A percentile compares a stretch with the other conserved stretches of the same genome.
Evolutionary conservation across 1,140 invertebrate species (phyloP).

Genomic region (Drosophila miranda): DNA sequence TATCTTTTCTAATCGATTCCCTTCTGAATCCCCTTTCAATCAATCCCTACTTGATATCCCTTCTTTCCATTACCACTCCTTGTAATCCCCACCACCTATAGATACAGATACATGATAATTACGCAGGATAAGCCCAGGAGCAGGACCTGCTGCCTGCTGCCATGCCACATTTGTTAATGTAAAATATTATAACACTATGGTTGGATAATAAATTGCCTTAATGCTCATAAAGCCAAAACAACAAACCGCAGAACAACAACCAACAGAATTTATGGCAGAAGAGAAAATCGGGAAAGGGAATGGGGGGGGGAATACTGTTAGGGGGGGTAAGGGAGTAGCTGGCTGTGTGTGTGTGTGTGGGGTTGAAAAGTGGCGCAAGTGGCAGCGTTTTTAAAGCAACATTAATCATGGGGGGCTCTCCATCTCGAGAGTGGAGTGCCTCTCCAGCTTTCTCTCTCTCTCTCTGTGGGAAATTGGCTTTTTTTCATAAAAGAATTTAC

Average conservation of each 20-base stretch:
- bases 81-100: conserved; percentile 1
- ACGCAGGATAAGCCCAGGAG: conserved; percentile 29
- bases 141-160: conserved; percentile 2
- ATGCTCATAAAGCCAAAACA: conserved; percentile 61
- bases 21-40: no score
- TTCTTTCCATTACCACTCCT: neutral
- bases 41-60: no score
- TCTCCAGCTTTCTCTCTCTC: neutral
- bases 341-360: conserved; percentile 9
- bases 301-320: no score
- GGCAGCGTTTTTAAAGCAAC: conserved; percentile 70
- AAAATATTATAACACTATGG: conserved; percentile 69
- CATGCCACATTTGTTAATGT: conserved; percentile 66
- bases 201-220: conserved; percentile 69
- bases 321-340: neutral
- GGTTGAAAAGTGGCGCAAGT: conserved; percentile 60
- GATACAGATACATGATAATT: conserved; percentile 43
- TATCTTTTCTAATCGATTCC: no score
- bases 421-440: conserved; percentile 25
- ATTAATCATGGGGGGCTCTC: conserved; percentile 64
- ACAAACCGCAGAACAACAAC: conserved; percentile 56
- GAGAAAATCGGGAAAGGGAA: conserved; percentile 6
- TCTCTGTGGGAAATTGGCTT: conserved; percentile 42
- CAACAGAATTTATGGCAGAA: conserved; percentile 63
- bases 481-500: conserved; percentile 69